A percentile compares a stretch with the other conserved stretches of the same genome.
Conservation (phyloP, 35 echinoderm and acorn worm genomes). For the Apostichopus parvimensis region DNA sequence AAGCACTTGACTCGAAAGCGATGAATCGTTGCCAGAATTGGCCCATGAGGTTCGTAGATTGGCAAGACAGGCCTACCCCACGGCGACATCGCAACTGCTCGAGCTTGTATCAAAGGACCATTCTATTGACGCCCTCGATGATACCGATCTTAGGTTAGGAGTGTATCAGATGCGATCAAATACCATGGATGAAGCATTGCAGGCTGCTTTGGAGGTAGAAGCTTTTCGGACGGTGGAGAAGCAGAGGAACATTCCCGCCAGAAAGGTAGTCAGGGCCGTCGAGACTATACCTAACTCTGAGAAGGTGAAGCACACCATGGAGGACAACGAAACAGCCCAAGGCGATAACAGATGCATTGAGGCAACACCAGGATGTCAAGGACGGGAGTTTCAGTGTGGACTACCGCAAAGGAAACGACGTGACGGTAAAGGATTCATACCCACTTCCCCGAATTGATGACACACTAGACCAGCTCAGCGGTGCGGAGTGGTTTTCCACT, state of each 20-base stretch:
- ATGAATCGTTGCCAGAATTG: constrained; percentile 36
- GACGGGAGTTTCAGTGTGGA: no score
- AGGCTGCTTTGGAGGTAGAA: constrained; percentile 34
- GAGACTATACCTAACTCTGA: not conserved
- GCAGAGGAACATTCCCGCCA: constrained; percentile 32
- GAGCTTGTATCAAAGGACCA: constrained; percentile 7
- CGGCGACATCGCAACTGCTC: not conserved
- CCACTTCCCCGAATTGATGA: no score
- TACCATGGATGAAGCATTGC: constrained; percentile 28
- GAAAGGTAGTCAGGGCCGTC: not conserved
- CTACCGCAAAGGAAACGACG: no score
- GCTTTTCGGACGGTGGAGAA: constrained; percentile 34
- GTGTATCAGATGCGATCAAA: constrained; percentile 53
- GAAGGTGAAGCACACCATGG: not conserved
- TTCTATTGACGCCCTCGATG: constrained; percentile 42
- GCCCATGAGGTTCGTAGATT: constrained; percentile 8
- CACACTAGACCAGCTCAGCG: no score
- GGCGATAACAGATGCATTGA: not conserved
- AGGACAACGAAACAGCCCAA: not conserved
- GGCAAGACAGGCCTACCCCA: constrained; percentile 11
- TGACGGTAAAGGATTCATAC: no score
- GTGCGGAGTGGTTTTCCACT: constrained; percentile 37
- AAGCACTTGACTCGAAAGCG: not conserved
- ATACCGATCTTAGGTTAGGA: constrained; percentile 16
- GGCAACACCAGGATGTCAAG: constrained; percentile 8